phyloP scores from a whole-genome alignment of 2,113 vertebrate genomes.

The Tretioscincus oriximinensis region DNA sequence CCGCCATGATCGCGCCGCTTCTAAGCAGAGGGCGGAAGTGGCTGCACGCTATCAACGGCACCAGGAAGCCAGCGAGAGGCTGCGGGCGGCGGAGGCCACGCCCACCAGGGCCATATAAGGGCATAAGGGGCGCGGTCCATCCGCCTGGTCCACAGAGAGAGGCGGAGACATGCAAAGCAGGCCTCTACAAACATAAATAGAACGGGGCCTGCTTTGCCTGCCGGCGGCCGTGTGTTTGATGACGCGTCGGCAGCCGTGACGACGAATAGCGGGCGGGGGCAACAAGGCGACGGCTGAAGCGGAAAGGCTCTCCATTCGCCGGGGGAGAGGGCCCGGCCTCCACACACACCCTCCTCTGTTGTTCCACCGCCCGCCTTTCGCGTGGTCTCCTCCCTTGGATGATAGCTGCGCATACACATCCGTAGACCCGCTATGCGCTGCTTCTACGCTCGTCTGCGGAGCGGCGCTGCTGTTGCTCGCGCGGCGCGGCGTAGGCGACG shows the following conservation, averaged over 20 bases:
- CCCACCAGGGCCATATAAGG: conserved; percentile 80
- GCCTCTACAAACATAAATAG: conserved; percentile 69
- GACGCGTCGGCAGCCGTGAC: not conserved
- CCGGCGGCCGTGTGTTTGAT: conserved; percentile 5
- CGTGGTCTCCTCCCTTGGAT: not conserved
- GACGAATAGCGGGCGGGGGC: not conserved
- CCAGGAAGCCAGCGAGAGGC: conserved; percentile 73
- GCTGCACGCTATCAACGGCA: conserved; percentile 87
- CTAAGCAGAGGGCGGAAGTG: conserved; percentile 90
- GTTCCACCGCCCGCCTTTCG: not conserved
- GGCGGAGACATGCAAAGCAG: conserved; percentile 15
- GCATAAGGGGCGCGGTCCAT: conserved; percentile 58
- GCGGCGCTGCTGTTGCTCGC: not conserved
- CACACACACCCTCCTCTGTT: not conserved
- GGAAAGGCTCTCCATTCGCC: not conserved
- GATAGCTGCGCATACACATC: not conserved
- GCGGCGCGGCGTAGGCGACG: conserved; percentile 14
- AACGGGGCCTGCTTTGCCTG: conserved; percentile 43
- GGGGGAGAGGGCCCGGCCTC: not conserved
- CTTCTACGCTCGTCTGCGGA: not conserved
- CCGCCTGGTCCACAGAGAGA: accelerated
- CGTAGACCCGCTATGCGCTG: not conserved
- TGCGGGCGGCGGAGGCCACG: conserved; percentile 48
- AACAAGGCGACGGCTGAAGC: not conserved
- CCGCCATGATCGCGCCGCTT: conserved; percentile 97